These are phyloP conservation scores for Macropus fuliginosus DNA, from an alignment of 2,797 vertebrate genomes.

Conservation along the genomic window DNA sequence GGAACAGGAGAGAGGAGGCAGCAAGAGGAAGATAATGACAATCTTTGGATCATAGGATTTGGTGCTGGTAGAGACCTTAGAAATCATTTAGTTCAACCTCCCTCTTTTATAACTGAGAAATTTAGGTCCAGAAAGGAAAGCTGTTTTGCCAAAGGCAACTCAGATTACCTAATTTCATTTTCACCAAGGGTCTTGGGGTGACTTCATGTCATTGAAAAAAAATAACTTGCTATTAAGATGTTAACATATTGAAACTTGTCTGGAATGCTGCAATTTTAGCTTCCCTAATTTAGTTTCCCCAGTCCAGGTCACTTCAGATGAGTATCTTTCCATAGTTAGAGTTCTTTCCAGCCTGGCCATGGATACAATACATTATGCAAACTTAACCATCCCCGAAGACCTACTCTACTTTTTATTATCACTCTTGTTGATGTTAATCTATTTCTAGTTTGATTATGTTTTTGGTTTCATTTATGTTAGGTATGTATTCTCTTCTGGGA, in stretches of 20 bases:
- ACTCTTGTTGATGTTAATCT: neutral
- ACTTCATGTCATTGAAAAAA: neutral
- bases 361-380: neutral
- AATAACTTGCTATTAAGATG: neutral
- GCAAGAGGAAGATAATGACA: neutral
- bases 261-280: neutral
- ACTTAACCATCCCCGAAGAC: neutral
- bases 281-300: neutral
- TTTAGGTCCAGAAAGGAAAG: neutral
- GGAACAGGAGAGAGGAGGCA: neutral
- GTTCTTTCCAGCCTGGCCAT: neutral
- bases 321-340: neutral
- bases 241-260: neutral
- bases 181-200: neutral
- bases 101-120: neutral
- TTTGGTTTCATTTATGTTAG: neutral
- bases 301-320: neutral
- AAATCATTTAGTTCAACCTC: neutral
- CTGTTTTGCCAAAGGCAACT: neutral
- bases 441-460: neutral
- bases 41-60: neutral
- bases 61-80: neutral
- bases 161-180: neutral
- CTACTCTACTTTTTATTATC: neutral
- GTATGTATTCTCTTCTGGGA: conserved; percentile 7